A percentile compares a stretch with the other conserved stretches of the same genome.
Evolutionary conservation across 1,140 invertebrate genomes (phyloP).

Genomic region (Panagrolaimus sp.): DNA sequence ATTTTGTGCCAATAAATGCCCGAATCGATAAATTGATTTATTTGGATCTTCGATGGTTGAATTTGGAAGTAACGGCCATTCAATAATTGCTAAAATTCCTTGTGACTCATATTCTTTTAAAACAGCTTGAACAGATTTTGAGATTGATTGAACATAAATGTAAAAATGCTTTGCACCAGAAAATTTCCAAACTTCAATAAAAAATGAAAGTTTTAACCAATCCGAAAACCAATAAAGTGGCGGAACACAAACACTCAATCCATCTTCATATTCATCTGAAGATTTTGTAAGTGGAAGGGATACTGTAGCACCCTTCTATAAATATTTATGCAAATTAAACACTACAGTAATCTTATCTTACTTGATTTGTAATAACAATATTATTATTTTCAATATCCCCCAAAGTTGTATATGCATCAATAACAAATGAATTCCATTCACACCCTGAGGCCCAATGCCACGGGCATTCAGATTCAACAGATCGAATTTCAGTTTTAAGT

Average conservation of each 20-base stretch:
- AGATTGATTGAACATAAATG: conserved; percentile 5
- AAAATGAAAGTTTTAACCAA: neutral
- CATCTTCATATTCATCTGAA: neutral
- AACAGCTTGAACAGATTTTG: neutral
- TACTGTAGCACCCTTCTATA: too few species aligned
- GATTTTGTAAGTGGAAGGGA: too few species aligned
- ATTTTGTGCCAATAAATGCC: neutral
- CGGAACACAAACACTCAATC: neutral
- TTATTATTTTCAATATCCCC: neutral
- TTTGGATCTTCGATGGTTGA: neutral
- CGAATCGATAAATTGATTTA: neutral
- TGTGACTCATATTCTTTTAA: neutral
- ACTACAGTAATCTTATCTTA: too few species aligned
- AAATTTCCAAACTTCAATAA: conserved; percentile 9
- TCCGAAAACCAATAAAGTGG: neutral
- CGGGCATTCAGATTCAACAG: neutral
- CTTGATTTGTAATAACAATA: too few species aligned
- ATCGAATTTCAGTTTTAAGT: neutral
- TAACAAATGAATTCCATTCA: conserved; percentile 5
- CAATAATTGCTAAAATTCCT: neutral
- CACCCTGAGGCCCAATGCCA: neutral
- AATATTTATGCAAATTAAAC: too few species aligned
- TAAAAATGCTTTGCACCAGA: neutral
- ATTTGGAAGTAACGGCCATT: neutral
- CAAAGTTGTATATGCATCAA: neutral